Conservation (phyloP, 2,888 invertebrate species). For the Drosophila greeni region DNA sequence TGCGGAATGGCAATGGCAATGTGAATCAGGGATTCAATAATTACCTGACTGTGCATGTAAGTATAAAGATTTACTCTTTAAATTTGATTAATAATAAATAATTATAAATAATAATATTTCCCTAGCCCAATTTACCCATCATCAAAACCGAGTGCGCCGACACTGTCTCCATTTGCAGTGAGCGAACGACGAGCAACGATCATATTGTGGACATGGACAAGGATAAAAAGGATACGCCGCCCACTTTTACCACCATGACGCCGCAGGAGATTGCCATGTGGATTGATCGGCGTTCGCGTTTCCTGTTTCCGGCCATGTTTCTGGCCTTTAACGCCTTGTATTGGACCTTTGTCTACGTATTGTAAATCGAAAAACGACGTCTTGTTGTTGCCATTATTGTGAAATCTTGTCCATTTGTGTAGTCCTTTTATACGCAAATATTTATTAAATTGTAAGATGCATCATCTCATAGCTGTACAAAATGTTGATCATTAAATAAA, state of each 20-base stretch:
- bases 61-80: slow-evolving; percentile 14
- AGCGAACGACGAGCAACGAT: slow-evolving; percentile 59
- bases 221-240: slow-evolving; percentile 61
- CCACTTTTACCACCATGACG: slow-evolving; percentile 77
- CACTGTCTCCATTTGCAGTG: slow-evolving; percentile 68
- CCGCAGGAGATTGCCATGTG: slow-evolving; percentile 77
- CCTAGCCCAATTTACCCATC: slow-evolving; percentile 69
- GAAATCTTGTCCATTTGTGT: slow-evolving; percentile 51
- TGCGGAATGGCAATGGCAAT: slow-evolving; percentile 75
- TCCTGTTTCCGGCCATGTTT: slow-evolving; percentile 74
- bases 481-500: slow-evolving; percentile 49
- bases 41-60: slow-evolving; percentile 76
- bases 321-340: slow-evolving; percentile 73
- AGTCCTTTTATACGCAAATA: slow-evolving; percentile 55
- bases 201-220: slow-evolving; percentile 72
- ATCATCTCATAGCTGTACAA: slow-evolving; percentile 69
- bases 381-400: slow-evolving; percentile 45
- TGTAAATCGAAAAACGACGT: slow-evolving; percentile 42
- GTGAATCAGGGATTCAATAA: slow-evolving; percentile 79
- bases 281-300: slow-evolving; percentile 73
- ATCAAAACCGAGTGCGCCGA: slow-evolving; percentile 75
- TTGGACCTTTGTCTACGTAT: slow-evolving; percentile 76
- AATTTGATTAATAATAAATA: too few relatives aligned
- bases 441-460: slow-evolving; percentile 58
- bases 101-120: background rate